Evolutionary conservation across 2,888 invertebrate species (phyloP), one percentile per base, ranked within the genome.

Genomic region (Aporophyla lueneburgensis): DNA sequence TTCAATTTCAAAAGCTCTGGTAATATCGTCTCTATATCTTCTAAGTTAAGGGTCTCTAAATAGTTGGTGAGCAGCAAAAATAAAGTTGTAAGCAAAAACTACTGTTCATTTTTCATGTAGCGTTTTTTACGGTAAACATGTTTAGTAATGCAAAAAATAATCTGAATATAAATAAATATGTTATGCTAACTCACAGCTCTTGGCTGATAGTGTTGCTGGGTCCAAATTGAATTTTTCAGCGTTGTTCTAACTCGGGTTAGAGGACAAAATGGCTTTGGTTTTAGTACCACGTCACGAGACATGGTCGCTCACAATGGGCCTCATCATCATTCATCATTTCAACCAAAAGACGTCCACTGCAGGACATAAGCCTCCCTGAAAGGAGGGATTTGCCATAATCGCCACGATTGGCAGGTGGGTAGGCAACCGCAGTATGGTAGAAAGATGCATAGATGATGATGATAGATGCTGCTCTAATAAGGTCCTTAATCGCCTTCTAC

Each of bases 101-200:
- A 88, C 88, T 89, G 89, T 90, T 92, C 92, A 93, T 93, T 92
- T 92, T 92, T 93, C 93, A 89, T 88, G 86, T 89, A 89, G 85
- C 89, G 87, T 88, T 90, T 90, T 33, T 89, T 88, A 89, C 86
- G 87, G 88, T 88, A 90, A 88, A 88, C 87, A 82, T 88, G 87
- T 89, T 90, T 84, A 86, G 88, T 88, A 89, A 89, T 86, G 86
- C 85, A 88, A 89, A 89, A 89, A 86, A 87, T 86, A 86, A 89
- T 86, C 71, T 81, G 80, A 85, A 82, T 81, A 81, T 75, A 83
- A 86, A 85, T 86, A 86, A 83, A 86, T 80, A 81, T 83, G 80
- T 87, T 73, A 70, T 74, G 86, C 74, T 74, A 74, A 84, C 80
- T 85, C 81, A 87, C 74, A 76, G 61, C 59, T 78, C 49, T 84